Evolutionary conservation across 2,113 vertebrate species (phyloP).

Genomic region (Crypturellus undulatus): DNA sequence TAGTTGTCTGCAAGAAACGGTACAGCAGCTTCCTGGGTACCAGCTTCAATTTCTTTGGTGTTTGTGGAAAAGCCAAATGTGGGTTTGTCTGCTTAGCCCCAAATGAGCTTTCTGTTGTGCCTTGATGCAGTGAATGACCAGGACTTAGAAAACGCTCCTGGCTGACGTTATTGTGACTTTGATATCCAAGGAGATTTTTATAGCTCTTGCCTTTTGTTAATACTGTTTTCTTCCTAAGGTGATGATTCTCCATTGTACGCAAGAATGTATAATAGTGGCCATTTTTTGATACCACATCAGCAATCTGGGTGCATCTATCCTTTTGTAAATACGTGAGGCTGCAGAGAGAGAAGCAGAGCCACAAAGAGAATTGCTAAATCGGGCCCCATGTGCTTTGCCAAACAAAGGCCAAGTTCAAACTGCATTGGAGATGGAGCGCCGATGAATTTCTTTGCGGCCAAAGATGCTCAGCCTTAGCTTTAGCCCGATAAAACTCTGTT

Average conservation of each 20-base stretch:
- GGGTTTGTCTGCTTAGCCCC: conserved; percentile 20
- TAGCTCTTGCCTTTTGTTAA: conserved; percentile 17
- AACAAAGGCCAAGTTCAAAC: conserved; percentile 71
- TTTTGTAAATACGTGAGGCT: conserved; percentile 65
- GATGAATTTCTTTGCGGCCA: conserved; percentile 45
- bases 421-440: conserved; percentile 61
- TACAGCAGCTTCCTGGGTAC: neutral
- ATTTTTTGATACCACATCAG: conserved; percentile 20
- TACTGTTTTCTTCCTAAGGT: neutral
- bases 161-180: neutral
- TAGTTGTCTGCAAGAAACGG: neutral
- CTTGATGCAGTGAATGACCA: conserved; percentile 14
- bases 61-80: conserved; percentile 23
- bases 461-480: neutral
- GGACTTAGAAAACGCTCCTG: conserved; percentile 28
- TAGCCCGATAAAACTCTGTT: conserved; percentile 43
- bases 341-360: conserved; percentile 59
- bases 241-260: neutral
- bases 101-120: conserved; percentile 2
- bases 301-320: conserved; percentile 38
- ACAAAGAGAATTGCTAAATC: conserved; percentile 71
- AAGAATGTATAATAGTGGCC: neutral
- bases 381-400: conserved; percentile 62
- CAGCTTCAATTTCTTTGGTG: neutral
- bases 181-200: neutral